phyloP scores from a whole-genome alignment of 2,113 vertebrate species.

The Ciconia stormi region DNA sequence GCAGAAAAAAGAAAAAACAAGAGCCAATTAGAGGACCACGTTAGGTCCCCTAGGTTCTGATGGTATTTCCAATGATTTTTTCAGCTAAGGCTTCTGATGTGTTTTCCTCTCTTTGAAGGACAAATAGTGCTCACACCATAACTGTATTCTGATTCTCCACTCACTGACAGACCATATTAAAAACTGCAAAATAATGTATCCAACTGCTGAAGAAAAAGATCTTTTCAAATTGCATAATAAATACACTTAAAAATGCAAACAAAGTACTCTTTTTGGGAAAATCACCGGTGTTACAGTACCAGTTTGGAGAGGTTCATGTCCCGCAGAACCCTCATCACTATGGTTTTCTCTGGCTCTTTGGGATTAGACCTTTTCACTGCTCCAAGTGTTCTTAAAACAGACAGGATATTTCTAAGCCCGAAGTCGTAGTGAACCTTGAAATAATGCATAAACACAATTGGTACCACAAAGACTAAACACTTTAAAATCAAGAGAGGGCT shows the following conservation, averaged over 20 bases:
- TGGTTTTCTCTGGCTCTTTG: constrained; percentile 74
- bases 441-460: background rate
- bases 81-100: background rate
- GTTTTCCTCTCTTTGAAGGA: background rate
- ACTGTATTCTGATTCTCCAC: background rate
- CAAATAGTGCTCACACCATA: background rate
- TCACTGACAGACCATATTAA: background rate
- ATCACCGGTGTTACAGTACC: constrained; percentile 45
- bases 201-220: background rate
- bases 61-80: background rate
- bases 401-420: constrained; percentile 79
- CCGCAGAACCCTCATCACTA: constrained; percentile 80
- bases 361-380: constrained; percentile 78
- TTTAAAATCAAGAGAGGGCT: background rate
- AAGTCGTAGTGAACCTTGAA: constrained; percentile 81
- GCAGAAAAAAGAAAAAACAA: background rate
- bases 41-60: background rate
- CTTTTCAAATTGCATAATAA: background rate
- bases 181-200: background rate
- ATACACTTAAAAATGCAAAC: background rate
- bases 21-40: background rate
- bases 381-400: constrained; percentile 79
- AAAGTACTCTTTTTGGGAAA: background rate
- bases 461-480: background rate
- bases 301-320: constrained; percentile 83